phyloP scores from a whole-genome alignment of 2,888 invertebrate genomes.

The Synanthedon andrenaeformis region DNA sequence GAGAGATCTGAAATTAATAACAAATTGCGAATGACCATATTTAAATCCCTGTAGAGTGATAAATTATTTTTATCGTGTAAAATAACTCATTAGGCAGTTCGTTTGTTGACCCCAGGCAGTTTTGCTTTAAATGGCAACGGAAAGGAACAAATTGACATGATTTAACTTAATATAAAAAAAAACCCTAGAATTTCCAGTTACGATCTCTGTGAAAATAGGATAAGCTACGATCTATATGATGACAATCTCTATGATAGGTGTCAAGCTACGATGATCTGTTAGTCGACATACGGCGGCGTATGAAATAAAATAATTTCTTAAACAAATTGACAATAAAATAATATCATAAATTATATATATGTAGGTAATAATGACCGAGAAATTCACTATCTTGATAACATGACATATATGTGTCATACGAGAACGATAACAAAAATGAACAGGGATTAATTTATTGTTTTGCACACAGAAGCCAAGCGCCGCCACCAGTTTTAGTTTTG shows the following conservation, averaged over 20 bases:
- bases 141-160: background rate
- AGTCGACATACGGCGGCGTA: background rate
- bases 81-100: conserved; percentile 3
- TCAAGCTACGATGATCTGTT: no score
- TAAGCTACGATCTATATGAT: no score
- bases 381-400: conserved; percentile 14
- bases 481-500: conserved; percentile 24
- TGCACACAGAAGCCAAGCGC: conserved; percentile 10
- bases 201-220: no score
- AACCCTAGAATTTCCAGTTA: no score
- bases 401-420: conserved; percentile 9
- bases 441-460: conserved; percentile 13
- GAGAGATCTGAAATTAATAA: no score
- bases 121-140: background rate
- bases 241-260: no score
- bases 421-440: conserved; percentile 12
- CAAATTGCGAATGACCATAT: no score
- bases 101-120: conserved; percentile 43
- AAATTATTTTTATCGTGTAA: background rate
- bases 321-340: background rate
- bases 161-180: no score
- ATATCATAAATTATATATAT: background rate
- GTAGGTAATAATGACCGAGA: conserved; percentile 12
- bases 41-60: background rate
- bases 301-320: background rate